These are phyloP conservation scores for Hemitrygon akajei DNA, from an alignment of 2,797 vertebrate species.

Conservation along the genomic window DNA sequence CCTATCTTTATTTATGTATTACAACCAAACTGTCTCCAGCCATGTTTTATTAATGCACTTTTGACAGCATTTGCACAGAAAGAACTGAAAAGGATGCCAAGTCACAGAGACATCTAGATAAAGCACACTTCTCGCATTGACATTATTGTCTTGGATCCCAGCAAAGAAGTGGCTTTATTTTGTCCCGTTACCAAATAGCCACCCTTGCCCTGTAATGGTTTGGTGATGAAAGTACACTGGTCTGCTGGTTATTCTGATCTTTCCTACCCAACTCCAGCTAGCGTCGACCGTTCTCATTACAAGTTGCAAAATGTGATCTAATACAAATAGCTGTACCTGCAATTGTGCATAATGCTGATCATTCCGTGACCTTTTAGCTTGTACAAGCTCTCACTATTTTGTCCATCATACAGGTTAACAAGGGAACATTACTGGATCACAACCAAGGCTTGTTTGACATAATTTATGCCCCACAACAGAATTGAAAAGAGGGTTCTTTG, in stretches of 20 bases:
- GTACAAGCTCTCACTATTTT: background rate
- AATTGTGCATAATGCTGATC: background rate
- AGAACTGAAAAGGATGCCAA: background rate
- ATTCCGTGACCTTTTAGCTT: background rate
- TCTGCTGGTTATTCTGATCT: background rate
- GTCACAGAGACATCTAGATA: background rate
- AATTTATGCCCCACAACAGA: background rate
- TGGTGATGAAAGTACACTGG: background rate
- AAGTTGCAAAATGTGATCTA: background rate
- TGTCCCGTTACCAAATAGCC: background rate
- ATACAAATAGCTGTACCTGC: background rate
- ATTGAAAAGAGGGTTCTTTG: background rate
- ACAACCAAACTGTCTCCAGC: constrained; percentile 20
- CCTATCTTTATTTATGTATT: constrained; percentile 30
- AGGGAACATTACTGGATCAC: background rate
- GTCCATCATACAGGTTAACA: background rate
- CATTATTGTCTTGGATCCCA: background rate
- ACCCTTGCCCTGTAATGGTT: background rate
- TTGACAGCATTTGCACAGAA: background rate
- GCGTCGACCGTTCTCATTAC: background rate
- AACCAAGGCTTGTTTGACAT: background rate
- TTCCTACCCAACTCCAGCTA: background rate
- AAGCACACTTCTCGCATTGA: background rate
- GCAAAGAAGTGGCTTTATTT: background rate
- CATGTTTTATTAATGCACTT: constrained; percentile 30